Evolutionary conservation across 2,797 vertebrate genomes (phyloP).

Genomic region (Antennarius maculatus): DNA sequence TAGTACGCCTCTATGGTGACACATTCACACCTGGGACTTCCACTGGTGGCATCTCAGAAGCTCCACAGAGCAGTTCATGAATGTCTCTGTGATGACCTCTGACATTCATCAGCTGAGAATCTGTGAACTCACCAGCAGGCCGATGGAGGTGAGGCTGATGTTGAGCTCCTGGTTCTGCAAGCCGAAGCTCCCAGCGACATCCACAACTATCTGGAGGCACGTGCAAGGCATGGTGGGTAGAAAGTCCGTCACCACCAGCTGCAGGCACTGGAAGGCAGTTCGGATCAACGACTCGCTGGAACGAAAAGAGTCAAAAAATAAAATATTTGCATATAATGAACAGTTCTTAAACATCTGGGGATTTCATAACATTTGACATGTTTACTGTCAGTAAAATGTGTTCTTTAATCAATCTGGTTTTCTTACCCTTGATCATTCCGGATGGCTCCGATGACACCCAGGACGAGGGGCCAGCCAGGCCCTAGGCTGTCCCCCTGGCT

Average conservation of each 20-base stretch:
- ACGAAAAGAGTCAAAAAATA: conserved; percentile 1
- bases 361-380: too few relatives aligned
- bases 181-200: conserved; percentile 98
- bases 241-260: conserved; percentile 99
- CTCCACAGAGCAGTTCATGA: too few relatives aligned
- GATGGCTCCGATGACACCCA: conserved; percentile 98
- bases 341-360: too few relatives aligned
- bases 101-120: too few relatives aligned
- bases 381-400: too few relatives aligned
- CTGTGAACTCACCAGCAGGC: conserved; percentile 87
- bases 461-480: conserved; percentile 95
- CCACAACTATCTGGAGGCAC: conserved; percentile 98
- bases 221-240: conserved; percentile 98
- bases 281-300: conserved; percentile 94
- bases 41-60: not conserved
- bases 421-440: conserved; percentile 97
- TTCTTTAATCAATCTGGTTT: too few relatives aligned
- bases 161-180: conserved; percentile 99
- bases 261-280: conserved; percentile 99
- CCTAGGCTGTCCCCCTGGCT: conserved; percentile 97
- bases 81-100: too few relatives aligned
- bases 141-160: conserved; percentile 98
- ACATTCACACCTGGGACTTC: not conserved
- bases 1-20: not conserved
- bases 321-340: not conserved